These are phyloP conservation scores for Cyrtonyx montezumae DNA, from an alignment of 2,113 vertebrate genomes.

Conservation along the genomic window DNA sequence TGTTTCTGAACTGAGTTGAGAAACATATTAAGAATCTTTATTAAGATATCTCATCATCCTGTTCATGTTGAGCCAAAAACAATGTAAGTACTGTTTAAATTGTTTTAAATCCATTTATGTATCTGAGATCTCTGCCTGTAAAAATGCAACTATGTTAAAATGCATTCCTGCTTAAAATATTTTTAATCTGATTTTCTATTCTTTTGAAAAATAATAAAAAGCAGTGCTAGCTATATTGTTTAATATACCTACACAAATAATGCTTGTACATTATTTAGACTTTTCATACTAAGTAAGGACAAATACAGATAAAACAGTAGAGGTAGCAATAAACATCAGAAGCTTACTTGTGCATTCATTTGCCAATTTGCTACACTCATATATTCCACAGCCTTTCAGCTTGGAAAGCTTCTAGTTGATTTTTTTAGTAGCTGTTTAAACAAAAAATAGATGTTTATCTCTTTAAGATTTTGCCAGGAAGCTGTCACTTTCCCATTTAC, in stretches of 20 bases:
- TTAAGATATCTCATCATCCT: neutral
- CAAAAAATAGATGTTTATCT: constrained; percentile 87
- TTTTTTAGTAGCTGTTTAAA: constrained; percentile 79
- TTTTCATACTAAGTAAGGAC: neutral
- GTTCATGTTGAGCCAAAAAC: neutral
- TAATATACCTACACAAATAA: neutral
- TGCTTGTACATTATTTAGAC: neutral
- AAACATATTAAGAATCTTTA: neutral
- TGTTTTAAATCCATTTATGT: neutral
- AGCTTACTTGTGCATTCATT: constrained; percentile 59
- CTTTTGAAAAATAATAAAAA: neutral
- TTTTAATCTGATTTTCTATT: neutral
- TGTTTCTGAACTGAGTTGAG: neutral
- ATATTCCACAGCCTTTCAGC: constrained; percentile 71
- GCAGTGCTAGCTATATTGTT: neutral
- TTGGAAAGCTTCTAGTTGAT: constrained; percentile 67
- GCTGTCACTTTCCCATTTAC: constrained; percentile 84
- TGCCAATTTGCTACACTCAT: constrained; percentile 47
- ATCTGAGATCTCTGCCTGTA: neutral
- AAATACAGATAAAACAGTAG: constrained; percentile 13
- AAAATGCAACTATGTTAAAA: neutral
- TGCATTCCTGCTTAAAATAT: neutral
- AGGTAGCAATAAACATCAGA: neutral
- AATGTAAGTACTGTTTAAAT: neutral
- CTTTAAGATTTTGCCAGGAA: constrained; percentile 85